Base-by-base conservation (phyloP, 2,797 vertebrate genomes). In the Sebastes cheni region DNA sequence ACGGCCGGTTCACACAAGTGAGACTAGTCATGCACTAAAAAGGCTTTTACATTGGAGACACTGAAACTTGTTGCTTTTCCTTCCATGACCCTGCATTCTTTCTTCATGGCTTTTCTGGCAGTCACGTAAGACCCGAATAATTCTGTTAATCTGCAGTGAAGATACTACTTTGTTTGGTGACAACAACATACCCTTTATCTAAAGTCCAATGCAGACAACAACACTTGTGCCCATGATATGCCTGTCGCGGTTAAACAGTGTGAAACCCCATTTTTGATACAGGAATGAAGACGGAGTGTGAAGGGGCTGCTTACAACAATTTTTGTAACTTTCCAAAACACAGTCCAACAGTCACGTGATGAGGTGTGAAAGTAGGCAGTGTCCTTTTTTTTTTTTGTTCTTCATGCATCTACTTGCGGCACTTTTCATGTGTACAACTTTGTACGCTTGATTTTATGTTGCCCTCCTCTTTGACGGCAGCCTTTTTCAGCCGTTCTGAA, bases 1-100 rank as follows among this genome's bases (percentile, higher is more conserved):
- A 76, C 59, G 14, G 71, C 67, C 27, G 42, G 22, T 80, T 87
- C 69, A 81, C 71, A 77, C 68, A 71, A 82, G 55, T 76, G 34
- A 76, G 62, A 74, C 67, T 9, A 64, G 81, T 77, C 68, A 39
- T 42, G 71, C 60, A 79, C 60, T 79, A 62, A 74, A 82, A 74
- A 60, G 52, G 55, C 79, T 50, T 54, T 70, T 62, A 42, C 36
- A 50, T 25, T 72, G 66, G 20, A 77, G 71, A 77, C 70, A 65
- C 55, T 46, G 11, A 64, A 65, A 54, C 34, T 22, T 50, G 25
- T 65, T 46, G 50, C 22, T 34, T 79, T 77, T 18, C 62, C 69
- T 42, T 42, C 20, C 55, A 30, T 59, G 6, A 59, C 13, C 20
- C 16, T 16, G 62, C 13, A 27, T 60, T 22, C 9, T 84, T 69